A percentile compares a stretch with the other conserved stretches of the same genome.
phyloP scores from a whole-genome alignment of 2,113 vertebrate species.

The Castor canadensis region DNA sequence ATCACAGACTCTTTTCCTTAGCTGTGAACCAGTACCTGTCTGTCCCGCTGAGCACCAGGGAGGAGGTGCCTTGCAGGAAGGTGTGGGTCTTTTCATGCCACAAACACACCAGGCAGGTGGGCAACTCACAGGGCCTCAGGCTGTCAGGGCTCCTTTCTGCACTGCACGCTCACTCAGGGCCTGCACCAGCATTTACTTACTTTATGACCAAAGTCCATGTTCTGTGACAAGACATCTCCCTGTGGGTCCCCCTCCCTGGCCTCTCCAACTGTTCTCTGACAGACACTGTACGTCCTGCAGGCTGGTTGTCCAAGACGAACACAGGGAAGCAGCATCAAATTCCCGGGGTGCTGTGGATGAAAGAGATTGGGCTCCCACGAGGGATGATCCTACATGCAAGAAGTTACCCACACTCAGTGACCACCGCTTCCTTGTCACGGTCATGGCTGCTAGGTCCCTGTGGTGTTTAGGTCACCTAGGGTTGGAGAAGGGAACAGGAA shows the following conservation, averaged over 20 bases:
- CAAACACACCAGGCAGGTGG: background rate
- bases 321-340: background rate
- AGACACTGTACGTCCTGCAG: no score
- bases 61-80: background rate
- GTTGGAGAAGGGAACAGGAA: background rate
- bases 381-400: background rate
- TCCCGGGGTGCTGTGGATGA: background rate
- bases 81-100: rapidly evolving
- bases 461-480: background rate
- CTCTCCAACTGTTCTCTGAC: background rate
- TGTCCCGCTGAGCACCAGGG: background rate
- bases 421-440: background rate
- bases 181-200: background rate
- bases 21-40: no score
- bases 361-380: background rate
- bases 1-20: rapidly evolving
- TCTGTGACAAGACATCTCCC: background rate
- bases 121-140: background rate
- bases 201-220: background rate
- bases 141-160: background rate
- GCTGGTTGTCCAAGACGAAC: no score
- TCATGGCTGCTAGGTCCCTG: background rate
- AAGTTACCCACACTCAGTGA: rapidly evolving
- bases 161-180: background rate
- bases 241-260: no score